Base-by-base conservation (phyloP, 2,797 vertebrate species). In the Clarias platycephalus region DNA sequence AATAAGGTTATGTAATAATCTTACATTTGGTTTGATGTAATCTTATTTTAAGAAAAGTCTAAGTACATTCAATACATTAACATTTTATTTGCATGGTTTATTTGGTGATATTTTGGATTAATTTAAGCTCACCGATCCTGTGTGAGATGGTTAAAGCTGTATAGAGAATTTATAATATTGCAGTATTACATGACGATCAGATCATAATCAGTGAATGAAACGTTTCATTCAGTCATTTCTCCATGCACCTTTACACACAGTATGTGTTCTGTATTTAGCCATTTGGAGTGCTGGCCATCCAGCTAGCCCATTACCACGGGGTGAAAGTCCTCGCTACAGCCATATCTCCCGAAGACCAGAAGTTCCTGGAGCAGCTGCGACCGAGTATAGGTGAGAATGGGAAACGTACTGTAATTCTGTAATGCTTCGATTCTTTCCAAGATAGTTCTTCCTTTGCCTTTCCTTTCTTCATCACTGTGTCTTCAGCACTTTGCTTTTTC, bases 281-380 rank as follows among this genome's bases (percentile, higher is more conserved):
- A 0, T 95, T 97, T 0, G 97, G 98, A 55, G 94, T 96, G 34
- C 95, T 98, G 90, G 95, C 96, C 6, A 93, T 98, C 90, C 98
- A 99, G 92, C 68, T 99, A 88, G 97, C 97, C 40, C 96, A 96
- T 60, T 96, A 97, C 57, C 95, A 97, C 85, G 97, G 97, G 55
- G 96, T 96, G 67, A 97, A 94, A 88, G 97, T 99, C 58, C 93
- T 99, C 81, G 93, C 96, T 9, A 97, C 97, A 3, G 96, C 96
- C 0, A 89, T 92, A 88, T 95, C 94, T 7, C 92, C 93, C 0
- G 94, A 98, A 57, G 94, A 97, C 84, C 97, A 96, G 82, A 93
- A 94, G 5, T 94, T 95, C 89, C 93, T 99, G 86, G 97, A 99
- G 90, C 95, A 96, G 90, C 94, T 97, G 2, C 93, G 95, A 37